Conservation (phyloP, 2,113 vertebrate genomes). For the Malaclemys terrapin region DNA sequence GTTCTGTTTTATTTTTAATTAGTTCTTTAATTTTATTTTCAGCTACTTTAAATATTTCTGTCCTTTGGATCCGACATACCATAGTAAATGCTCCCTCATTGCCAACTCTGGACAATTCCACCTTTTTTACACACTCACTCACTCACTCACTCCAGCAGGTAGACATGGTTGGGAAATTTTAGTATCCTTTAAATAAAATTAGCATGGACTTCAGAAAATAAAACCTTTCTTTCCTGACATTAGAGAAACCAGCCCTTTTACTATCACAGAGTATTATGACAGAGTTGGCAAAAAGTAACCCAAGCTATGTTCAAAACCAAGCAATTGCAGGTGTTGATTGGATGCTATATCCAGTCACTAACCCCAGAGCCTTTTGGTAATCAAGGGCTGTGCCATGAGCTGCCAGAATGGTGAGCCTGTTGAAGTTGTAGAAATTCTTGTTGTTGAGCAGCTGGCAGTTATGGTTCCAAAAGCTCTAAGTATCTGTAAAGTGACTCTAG, state of each 20-base stretch:
- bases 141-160: fast-evolving
- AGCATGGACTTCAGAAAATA: conserved; percentile 46
- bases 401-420: conserved; percentile 5
- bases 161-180: conserved; percentile 1
- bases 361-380: not conserved
- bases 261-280: not conserved
- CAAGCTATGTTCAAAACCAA: conserved; percentile 31
- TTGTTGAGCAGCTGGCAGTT: conserved; percentile 35
- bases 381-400: not conserved
- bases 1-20: not conserved
- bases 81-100: not conserved
- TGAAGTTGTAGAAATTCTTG: conserved; percentile 29
- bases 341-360: not conserved
- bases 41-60: not conserved
- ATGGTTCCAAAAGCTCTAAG: not conserved
- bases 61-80: not conserved
- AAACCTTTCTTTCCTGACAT: not conserved
- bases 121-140: not conserved
- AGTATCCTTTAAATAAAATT: conserved; percentile 25
- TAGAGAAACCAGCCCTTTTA: conserved; percentile 34
- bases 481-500: conserved; percentile 10
- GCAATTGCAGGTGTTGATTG: conserved; percentile 24
- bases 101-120: conserved; percentile 16
- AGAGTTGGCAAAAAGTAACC: conserved; percentile 9
- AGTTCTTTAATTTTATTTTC: not conserved